These are phyloP conservation scores for Oscheius sp. DNA, from an alignment of 1,140 invertebrate genomes.

Conservation along the genomic window DNA sequence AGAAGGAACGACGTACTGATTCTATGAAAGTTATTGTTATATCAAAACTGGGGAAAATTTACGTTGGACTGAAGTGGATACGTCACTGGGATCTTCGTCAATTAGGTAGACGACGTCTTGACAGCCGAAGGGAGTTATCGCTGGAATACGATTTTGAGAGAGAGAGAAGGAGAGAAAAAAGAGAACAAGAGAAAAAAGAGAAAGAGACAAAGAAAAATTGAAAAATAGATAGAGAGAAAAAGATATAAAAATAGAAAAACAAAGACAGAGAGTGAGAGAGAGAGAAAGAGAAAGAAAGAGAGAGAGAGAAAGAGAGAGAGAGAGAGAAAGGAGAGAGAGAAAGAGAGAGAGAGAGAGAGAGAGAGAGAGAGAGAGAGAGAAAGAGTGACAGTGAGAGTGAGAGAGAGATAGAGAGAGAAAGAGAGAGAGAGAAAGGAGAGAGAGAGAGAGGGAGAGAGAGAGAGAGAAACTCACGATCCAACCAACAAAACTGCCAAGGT, in stretches of 20 bases:
- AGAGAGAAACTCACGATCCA: constrained; percentile 48
- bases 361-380: too few species aligned
- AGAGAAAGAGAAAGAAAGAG: too few species aligned
- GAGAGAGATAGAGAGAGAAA: too few species aligned
- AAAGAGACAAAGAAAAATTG: constrained; percentile 18
- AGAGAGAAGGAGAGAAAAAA: not conserved
- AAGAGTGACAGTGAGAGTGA: too few species aligned
- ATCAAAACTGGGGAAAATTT: not conserved
- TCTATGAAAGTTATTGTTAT: constrained; percentile 39
- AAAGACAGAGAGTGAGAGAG: too few species aligned
- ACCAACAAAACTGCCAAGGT: constrained; percentile 59
- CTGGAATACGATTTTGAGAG: constrained; percentile 35
- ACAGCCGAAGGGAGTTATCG: constrained; percentile 54
- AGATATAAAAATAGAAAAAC: constrained; percentile 7
- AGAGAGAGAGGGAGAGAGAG: too few species aligned
- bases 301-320: too few species aligned
- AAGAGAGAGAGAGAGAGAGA: too few species aligned
- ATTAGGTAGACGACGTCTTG: constrained; percentile 46
- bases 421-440: too few species aligned
- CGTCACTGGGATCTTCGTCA: constrained; percentile 49
- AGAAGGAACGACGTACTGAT: constrained; percentile 51
- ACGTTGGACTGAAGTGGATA: constrained; percentile 59
- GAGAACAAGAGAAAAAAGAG: not conserved
- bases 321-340: too few species aligned
- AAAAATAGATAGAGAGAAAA: constrained; percentile 21